Evolutionary conservation across 23 tunicate species (phyloP).

Genomic region (Aplidium turbinatum): DNA sequence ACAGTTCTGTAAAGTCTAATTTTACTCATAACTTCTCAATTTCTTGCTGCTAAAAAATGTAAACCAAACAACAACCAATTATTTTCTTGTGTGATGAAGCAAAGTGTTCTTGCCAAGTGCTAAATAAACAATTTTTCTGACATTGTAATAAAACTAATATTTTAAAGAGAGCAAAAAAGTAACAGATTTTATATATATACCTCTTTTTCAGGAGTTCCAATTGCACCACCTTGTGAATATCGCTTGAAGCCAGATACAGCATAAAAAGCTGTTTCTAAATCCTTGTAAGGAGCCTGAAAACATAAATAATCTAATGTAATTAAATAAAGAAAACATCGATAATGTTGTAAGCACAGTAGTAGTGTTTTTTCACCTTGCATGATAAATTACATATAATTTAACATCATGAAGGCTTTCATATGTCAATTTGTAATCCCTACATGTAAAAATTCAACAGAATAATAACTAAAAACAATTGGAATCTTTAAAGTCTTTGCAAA

Average conservation of each 20-base stretch:
- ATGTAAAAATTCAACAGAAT: too few relatives aligned
- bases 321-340: background rate
- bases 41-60: background rate
- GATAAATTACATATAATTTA: too few relatives aligned
- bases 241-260: conserved; percentile 43
- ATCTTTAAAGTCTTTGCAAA: background rate
- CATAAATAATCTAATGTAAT: background rate
- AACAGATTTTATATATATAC: conserved; percentile 3
- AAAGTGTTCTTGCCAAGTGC: too few relatives aligned
- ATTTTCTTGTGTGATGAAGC: background rate
- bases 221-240: conserved; percentile 68
- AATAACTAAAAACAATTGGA: too few relatives aligned
- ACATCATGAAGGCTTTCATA: too few relatives aligned
- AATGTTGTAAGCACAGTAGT: background rate
- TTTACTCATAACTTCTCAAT: background rate
- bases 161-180: too few relatives aligned
- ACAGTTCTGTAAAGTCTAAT: too few relatives aligned
- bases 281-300: conserved; percentile 49
- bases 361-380: too few relatives aligned
- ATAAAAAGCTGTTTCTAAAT: conserved; percentile 64
- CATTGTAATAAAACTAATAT: too few relatives aligned
- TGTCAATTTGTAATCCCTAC: too few relatives aligned
- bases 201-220: conserved; percentile 51
- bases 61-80: background rate
- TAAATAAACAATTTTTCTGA: background rate